Evolutionary conservation across 2,113 vertebrate species (phyloP), one percentile per base, ranked within the genome.

Genomic region (Apaloderma vittatum): DNA sequence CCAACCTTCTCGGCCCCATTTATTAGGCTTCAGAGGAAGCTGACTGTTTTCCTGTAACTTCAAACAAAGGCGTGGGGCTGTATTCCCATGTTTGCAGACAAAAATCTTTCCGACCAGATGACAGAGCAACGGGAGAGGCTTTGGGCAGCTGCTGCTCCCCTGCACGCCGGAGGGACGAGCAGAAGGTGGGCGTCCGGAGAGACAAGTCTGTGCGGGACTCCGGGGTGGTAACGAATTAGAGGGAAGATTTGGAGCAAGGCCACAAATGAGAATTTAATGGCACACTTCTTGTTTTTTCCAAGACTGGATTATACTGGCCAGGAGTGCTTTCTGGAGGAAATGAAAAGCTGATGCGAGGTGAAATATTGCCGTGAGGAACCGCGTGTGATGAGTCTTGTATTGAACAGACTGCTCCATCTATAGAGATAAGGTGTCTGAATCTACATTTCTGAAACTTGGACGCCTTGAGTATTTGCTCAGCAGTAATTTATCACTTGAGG

Each of bases 341-440:
- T 18, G 37, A 37, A 43, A 26, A 73, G 70, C 62, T 49, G 91
- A 1, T 37, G 6, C 57, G 43, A 59, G 61, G 20, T 1, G 46
- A 75, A 40, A 23, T 17, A 45, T 0, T 4, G 36, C 68, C 8
- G 52, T 14, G 68, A 43, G 70, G 22, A 70, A 2, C 36, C 4
- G 34, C 0, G 0, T 5, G 0, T 0, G 3, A 3, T 0, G 66
- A 85, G 77, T 6, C n/a, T 58, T 23, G 24, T 45, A 1, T 6
- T 20, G 45, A 45, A 8, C 36, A 55, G 55, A 23, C 17, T 2
- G 36, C 1, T 27, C n/a, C 58, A 11, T 6, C 11, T 36, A 6
- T 0, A 9, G 66, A 46, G 32, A n/a, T 2, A 5, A 12, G 14
- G 4, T 0, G 32, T 17, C 58, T 27, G 71, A 57, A 45, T 7